These are phyloP conservation scores for Pseudomyrmex pallidus DNA, from an alignment of 1,140 invertebrate species.

Conservation along the genomic window DNA sequence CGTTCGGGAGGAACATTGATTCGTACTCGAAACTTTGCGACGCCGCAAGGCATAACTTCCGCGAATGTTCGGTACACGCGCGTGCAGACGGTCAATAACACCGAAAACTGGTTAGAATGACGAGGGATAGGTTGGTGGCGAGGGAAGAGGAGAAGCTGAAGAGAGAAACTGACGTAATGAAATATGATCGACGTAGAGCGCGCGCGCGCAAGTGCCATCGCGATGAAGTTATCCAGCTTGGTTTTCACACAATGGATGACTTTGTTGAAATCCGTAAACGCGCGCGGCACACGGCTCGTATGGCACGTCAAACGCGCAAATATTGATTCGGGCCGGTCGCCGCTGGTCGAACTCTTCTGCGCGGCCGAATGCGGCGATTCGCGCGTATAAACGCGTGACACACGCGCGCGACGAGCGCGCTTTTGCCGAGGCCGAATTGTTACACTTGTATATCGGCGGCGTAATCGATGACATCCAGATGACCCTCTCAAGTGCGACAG, in stretches of 20 bases:
- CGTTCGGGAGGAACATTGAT: conserved; percentile 39
- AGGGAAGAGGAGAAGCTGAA: not conserved
- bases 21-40: conserved; percentile 38
- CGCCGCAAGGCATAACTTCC: conserved; percentile 37
- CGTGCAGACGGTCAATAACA: conserved; percentile 44
- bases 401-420: not conserved
- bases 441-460: conserved; percentile 25
- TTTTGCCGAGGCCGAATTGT: conserved; percentile 1
- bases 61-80: conserved; percentile 23
- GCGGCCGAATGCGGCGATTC: not conserved
- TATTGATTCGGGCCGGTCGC: conserved; percentile 38
- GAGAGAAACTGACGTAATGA: conserved; percentile 47
- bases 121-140: not conserved
- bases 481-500: conserved; percentile 49
- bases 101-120: conserved; percentile 26
- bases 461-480: conserved; percentile 54
- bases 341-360: conserved; percentile 42
- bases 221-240: conserved; percentile 59
- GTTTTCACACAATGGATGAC: conserved; percentile 51
- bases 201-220: conserved; percentile 49
- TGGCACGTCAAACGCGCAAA: conserved; percentile 47
- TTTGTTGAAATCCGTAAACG: conserved; percentile 50
- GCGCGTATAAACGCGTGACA: conserved; percentile 20
- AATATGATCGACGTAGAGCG: conserved; percentile 58
- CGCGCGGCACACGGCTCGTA: not conserved